Evolutionary conservation across 64 coral and sea anemone genomes (phyloP), one percentile per base, ranked within the genome.

Genomic region (Stylophora pistillata): DNA sequence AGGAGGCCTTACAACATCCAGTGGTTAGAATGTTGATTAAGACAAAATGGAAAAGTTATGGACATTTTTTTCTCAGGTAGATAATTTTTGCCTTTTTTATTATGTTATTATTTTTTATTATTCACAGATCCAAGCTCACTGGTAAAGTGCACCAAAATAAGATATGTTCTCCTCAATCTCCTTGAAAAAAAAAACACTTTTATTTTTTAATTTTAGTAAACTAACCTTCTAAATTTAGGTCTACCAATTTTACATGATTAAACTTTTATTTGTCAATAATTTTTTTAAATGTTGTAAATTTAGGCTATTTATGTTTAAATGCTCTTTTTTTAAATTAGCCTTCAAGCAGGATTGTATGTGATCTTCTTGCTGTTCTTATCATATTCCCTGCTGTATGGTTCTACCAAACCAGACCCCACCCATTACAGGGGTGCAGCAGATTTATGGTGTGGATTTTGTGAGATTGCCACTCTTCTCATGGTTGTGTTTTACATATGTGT

Each of bases 1-100:
- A 95, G 94, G 94, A 95, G 72, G 94, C 94, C 65, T 64, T 95
- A 27, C 94, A 74, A 76, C 94, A 95, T 17, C 94, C 94, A 28
- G 94, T 95, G 70, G 94, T 95, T 0, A 55, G 94, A 88, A 95
- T 91, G 94, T 61, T 95, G 37, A 95, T 95, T 30, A 91, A 78
- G 77, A 59, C 77, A 74, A 95, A 95, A 74, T 95, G 94, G 94
- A 28, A 95, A 56, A 90, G 76, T 62, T 95, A 84, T 95, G 94
- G 94, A n/a, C 89, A 91, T 30, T 56, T 17, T 15, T 37, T 91
- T 29, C 72, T 95, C 16, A 84, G 89, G 94, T 95, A 88, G 56
- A 17, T 11, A 52, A 47, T 47, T 47, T 47, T 47, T 47, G 7
- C 37, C 37, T 47, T 47, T 47, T 7, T 47, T 23, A 21, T 17